Conservation (phyloP, 2,888 invertebrate species). For the Drosophila anomalata region DNA sequence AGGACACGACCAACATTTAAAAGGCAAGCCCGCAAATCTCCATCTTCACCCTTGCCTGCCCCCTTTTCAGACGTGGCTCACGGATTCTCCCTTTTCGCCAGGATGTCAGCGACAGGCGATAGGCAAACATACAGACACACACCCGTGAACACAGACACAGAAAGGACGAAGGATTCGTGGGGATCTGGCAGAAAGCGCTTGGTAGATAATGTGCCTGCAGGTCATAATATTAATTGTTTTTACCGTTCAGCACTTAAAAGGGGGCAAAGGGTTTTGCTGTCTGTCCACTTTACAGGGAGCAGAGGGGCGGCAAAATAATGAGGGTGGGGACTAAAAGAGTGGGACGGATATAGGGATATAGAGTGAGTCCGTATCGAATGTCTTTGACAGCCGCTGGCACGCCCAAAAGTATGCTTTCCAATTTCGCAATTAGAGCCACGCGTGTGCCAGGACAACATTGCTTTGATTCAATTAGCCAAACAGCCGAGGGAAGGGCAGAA, state of each 20-base stretch:
- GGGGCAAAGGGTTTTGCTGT: slow-evolving; percentile 54
- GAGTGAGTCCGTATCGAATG: slow-evolving; percentile 56
- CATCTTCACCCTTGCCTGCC: background rate
- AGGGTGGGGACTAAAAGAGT: background rate
- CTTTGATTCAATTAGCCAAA: slow-evolving; percentile 76
- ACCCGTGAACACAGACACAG: slow-evolving; percentile 2
- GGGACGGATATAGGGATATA: background rate
- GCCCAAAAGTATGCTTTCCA: slow-evolving; percentile 70
- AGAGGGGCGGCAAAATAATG: slow-evolving; percentile 7
- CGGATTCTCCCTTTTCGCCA: slow-evolving; percentile 36
- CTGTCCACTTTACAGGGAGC: slow-evolving; percentile 20
- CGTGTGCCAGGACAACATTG: slow-evolving; percentile 61
- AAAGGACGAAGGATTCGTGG: slow-evolving; percentile 14
- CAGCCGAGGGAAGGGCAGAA: slow-evolving; percentile 12
- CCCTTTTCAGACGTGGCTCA: slow-evolving; percentile 3
- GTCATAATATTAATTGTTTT: slow-evolving; percentile 78
- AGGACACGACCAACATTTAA: slow-evolving; percentile 33
- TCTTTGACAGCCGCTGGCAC: slow-evolving; percentile 64
- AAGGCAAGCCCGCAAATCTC: slow-evolving; percentile 32
- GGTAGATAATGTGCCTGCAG: slow-evolving; percentile 73
- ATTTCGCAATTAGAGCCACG: slow-evolving; percentile 69
- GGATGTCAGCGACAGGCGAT: slow-evolving; percentile 74
- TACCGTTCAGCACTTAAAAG: slow-evolving; percentile 53
- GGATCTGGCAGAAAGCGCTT: slow-evolving; percentile 10
- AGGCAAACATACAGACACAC: slow-evolving; percentile 40